phyloP scores from a whole-genome alignment of 2,888 invertebrate genomes.

The Temnothorax ravouxi region DNA sequence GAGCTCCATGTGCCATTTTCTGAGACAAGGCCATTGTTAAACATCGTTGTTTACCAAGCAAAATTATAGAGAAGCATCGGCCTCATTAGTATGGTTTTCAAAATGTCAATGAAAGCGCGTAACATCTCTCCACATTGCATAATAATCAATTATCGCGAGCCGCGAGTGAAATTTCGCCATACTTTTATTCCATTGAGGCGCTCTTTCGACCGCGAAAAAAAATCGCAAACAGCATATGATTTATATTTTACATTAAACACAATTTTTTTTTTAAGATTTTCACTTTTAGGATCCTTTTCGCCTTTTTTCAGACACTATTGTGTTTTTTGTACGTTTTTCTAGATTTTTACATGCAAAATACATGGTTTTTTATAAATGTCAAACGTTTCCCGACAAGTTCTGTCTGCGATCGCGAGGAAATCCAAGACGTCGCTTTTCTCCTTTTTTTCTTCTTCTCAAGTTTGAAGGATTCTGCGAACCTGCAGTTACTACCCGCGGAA shows the following conservation, averaged over 20 bases:
- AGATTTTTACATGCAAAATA: slow-evolving; percentile 24
- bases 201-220: background rate
- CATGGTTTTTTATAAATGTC: slow-evolving; percentile 18
- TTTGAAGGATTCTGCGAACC: background rate
- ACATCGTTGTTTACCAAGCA: background rate
- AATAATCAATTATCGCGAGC: background rate
- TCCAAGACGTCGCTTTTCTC: background rate
- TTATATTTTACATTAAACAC: background rate
- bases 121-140: background rate
- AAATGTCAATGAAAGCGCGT: background rate
- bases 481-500: background rate
- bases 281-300: slow-evolving; percentile 30
- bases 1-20: slow-evolving; percentile 71
- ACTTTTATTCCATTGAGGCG: background rate
- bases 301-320: slow-evolving; percentile 31
- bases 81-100: background rate
- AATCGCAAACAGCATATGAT: background rate
- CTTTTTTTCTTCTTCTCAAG: background rate
- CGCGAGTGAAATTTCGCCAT: background rate
- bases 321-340: background rate
- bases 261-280: slow-evolving; percentile 32
- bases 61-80: slow-evolving; percentile 14
- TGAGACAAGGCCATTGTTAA: slow-evolving; percentile 75
- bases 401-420: background rate
- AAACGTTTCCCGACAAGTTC: background rate